These are phyloP conservation scores for Melanotaenia boesemani DNA, from an alignment of 2,797 vertebrate genomes.

Conservation along the genomic window DNA sequence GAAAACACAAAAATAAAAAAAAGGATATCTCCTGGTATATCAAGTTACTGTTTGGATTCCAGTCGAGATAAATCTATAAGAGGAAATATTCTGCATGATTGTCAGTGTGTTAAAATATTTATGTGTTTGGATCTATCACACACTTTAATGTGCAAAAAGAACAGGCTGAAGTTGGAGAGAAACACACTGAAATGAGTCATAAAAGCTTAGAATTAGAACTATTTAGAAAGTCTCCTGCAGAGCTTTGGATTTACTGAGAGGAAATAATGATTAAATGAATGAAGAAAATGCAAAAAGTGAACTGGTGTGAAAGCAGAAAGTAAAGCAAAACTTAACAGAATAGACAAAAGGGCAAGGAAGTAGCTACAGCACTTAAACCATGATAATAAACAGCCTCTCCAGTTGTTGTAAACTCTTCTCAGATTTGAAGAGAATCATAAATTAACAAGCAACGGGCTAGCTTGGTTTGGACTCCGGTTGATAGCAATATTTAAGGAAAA, in stretches of 20 bases:
- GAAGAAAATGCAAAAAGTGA: no score
- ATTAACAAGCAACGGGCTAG: neutral
- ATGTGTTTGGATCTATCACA: neutral
- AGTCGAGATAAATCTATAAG: neutral
- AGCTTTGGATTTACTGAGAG: neutral
- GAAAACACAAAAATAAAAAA: neutral
- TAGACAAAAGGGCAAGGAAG: no score
- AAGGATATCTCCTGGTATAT: neutral
- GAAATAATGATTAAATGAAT: no score
- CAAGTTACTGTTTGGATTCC: neutral
- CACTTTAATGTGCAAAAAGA: no score
- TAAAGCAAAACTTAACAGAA: no score
- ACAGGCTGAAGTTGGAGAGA: no score
- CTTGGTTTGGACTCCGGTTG: neutral
- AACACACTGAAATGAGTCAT: no score
- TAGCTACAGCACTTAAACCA: no score
- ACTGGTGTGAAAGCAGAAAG: no score
- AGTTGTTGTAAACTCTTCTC: no score
- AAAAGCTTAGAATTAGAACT: neutral
- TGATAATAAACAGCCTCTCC: no score
- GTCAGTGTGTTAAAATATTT: neutral
- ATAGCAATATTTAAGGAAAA: neutral
- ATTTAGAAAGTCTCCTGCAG: neutral
- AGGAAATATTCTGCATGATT: neutral
- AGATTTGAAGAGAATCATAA: neutral